Evolutionary conservation across 1,140 invertebrate genomes (phyloP).

Genomic region (Aphelenchoides besseyi): DNA sequence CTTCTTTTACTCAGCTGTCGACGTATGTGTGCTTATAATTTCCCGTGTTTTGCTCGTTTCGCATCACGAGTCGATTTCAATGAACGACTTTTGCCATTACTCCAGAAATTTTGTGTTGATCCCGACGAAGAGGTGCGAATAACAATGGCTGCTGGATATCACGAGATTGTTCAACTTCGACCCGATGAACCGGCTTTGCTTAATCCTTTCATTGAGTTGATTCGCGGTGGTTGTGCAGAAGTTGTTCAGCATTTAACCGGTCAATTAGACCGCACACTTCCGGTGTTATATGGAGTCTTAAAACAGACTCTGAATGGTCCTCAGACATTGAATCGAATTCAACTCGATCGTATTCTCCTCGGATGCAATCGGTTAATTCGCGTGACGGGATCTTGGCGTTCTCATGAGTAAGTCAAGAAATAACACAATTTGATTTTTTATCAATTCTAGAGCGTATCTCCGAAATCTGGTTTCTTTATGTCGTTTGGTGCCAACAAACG

Average conservation of each 20-base stretch:
- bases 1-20: conserved; percentile 50
- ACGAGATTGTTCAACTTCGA: conserved; percentile 49
- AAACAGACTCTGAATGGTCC: neutral
- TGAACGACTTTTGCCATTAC: conserved; percentile 39
- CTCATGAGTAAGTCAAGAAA: conserved; percentile 50
- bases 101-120: conserved; percentile 43
- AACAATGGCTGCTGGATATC: conserved; percentile 58
- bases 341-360: conserved; percentile 56
- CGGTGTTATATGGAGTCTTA: neutral
- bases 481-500: conserved; percentile 32
- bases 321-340: conserved; percentile 39
- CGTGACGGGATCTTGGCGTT: conserved; percentile 55
- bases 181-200: conserved; percentile 44
- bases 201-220: conserved; percentile 55
- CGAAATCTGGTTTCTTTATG: conserved; percentile 43
- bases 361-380: conserved; percentile 55
- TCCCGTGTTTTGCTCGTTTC: conserved; percentile 40
- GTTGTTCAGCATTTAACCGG: conserved; percentile 42
- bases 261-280: neutral
- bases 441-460: conserved; percentile 39
- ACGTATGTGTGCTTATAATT: conserved; percentile 65
- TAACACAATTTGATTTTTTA: no score
- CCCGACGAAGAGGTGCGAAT: conserved; percentile 48
- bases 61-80: conserved; percentile 22
- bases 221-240: conserved; percentile 52